Percentiles rank a stretch among this genome's conserved stretches.
phyloP scores from a whole-genome alignment of 2,888 invertebrate genomes.

The Eupithecia vulgata region DNA sequence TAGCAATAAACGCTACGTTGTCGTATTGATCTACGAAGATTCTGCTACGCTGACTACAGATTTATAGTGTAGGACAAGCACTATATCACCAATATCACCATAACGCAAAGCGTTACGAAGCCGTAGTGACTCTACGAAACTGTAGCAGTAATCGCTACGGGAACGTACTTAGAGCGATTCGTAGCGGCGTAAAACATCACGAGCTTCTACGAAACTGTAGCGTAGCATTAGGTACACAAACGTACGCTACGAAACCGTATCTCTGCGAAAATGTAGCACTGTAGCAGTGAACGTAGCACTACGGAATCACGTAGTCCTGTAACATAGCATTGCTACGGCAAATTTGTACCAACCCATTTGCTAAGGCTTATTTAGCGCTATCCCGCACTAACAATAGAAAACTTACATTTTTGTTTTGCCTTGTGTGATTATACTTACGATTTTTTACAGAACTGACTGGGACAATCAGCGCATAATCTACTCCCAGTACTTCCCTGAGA shows the following conservation, averaged over 20 bases:
- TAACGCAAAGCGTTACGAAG: background rate
- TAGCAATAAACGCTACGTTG: background rate
- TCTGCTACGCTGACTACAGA: background rate
- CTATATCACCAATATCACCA: too few species aligned
- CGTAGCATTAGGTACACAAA: background rate
- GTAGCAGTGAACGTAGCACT: background rate
- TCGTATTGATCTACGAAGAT: too few species aligned
- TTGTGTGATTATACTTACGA: background rate
- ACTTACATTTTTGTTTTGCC: background rate
- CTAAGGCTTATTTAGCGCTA: background rate
- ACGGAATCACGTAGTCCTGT: background rate
- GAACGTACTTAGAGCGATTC: background rate
- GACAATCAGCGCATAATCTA: constrained; percentile 87
- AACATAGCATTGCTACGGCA: background rate
- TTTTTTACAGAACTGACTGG: constrained; percentile 84
- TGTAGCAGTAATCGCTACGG: background rate
- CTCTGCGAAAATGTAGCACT: background rate
- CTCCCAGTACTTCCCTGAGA: constrained; percentile 93
- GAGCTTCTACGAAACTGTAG: background rate
- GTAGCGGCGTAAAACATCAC: background rate
- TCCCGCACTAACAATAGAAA: background rate
- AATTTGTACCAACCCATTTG: background rate
- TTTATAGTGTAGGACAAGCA: background rate
- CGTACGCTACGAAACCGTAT: background rate
- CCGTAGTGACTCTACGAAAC: background rate